Base-by-base conservation (phyloP, 2,113 vertebrate genomes). In the Genyomyrus donnyi region DNA sequence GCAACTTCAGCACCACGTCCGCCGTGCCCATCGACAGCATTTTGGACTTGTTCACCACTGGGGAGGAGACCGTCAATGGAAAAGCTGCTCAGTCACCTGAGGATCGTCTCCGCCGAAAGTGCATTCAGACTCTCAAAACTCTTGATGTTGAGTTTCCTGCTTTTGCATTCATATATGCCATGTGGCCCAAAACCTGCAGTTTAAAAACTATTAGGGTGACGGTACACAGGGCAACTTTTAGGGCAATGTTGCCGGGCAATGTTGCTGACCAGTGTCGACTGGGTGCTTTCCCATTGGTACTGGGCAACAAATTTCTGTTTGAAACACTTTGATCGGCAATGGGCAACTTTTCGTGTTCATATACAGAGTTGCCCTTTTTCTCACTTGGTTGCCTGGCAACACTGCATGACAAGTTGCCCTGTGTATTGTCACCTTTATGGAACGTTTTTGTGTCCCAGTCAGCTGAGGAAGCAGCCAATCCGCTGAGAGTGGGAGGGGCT, bases 11-110 rank as follows among this genome's bases (percentile, higher is more conserved):
- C 89, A 99, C 98, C 87, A 97, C 96, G 50, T 98, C 97, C 17
- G 97, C 97, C 84, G 99, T 98, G 0, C 98, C 98, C 49, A 97
- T 97, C 27, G 97, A 97, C 90, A 99, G 96, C 98, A 99, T 99
- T 96, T 98, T 99, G 88, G 98, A 97, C 93, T 99, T 99, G 96
- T 99, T 99, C 91, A 98, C 96, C 95, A 99, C 98, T 99, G 94
- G 15, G 89, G 87, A 89, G 94, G 91, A 10, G 52, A 87, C 11
- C 11, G 48, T 86, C 21, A 86, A 21, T 17, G 31, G 42, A 84
- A 21, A 19, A 83, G 77, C 15, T 46, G 39, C 35, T 17, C 77
- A 80, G 35, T 31, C n/a, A 27, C 62, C n/a, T 70, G 3, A 31
- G 2, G 8, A 70, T 27, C 21, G 0, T 21, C 53, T 70, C 62